phyloP scores from a whole-genome alignment of 2,888 invertebrate genomes.

The Metopia argyrocephala region DNA sequence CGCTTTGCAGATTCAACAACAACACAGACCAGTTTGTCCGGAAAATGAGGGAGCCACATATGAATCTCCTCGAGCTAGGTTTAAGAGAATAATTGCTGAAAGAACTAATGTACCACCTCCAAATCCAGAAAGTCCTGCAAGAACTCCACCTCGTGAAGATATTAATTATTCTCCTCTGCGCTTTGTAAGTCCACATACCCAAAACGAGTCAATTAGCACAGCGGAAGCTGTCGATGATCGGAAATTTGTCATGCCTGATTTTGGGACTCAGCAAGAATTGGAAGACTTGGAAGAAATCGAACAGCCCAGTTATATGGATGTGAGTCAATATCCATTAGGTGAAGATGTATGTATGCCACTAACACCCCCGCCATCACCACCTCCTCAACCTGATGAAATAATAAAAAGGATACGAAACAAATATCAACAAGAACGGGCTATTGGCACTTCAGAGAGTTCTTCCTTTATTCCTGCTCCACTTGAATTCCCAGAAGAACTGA shows the following conservation, averaged over 20 bases:
- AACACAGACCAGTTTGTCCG: background rate
- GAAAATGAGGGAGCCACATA: background rate
- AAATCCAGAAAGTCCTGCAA: background rate
- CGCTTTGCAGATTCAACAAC: constrained; percentile 19
- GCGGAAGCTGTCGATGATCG: background rate
- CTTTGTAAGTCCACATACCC: constrained; percentile 28
- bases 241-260: background rate
- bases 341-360: constrained; percentile 1
- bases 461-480: background rate
- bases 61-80: constrained; percentile 43
- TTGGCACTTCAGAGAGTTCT: background rate
- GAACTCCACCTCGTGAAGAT: background rate
- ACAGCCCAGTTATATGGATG: constrained; percentile 31
- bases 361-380: constrained; percentile 32
- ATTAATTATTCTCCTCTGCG: constrained; percentile 36
- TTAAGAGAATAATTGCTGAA: constrained; percentile 22
- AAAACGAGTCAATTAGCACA: background rate
- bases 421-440: constrained; percentile 17
- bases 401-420: constrained; percentile 38
- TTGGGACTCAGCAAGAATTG: constrained; percentile 19
- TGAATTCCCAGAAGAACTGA: constrained; percentile 32
- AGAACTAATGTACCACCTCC: background rate
- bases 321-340: background rate
- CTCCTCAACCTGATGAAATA: constrained; percentile 16
- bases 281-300: constrained; percentile 26